These are phyloP conservation scores for Gambusia yucatana DNA, from an alignment of 2,797 vertebrate genomes.

Conservation along the genomic window DNA sequence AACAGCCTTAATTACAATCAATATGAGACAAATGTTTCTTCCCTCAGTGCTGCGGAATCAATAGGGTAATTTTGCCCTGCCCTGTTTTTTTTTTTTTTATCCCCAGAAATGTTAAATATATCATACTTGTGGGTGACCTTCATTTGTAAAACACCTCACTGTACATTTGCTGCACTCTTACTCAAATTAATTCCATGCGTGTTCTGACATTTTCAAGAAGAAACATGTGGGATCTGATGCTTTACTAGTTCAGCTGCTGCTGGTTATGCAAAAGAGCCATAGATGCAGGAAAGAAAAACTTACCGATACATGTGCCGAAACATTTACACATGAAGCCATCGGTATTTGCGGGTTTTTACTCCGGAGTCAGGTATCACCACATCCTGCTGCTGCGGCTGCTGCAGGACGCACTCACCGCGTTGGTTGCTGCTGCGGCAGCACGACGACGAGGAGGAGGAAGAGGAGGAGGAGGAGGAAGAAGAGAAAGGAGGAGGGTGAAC, in stretches of 20 bases:
- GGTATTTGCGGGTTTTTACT: slow-evolving; percentile 32
- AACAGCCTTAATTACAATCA: slow-evolving; percentile 23
- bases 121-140: slow-evolving; percentile 66
- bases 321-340: slow-evolving; percentile 51
- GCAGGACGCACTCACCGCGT: slow-evolving; percentile 28
- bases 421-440: slow-evolving; percentile 50
- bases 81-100: neutral
- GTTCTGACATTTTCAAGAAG: neutral
- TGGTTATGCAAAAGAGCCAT: slow-evolving; percentile 11
- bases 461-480: slow-evolving; percentile 31
- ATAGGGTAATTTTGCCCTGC: slow-evolving; percentile 8
- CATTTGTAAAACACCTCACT: slow-evolving; percentile 40
- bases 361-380: slow-evolving; percentile 18
- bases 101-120: slow-evolving; percentile 31
- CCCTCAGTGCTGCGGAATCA: slow-evolving; percentile 23
- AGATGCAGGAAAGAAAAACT: slow-evolving; percentile 55
- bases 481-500: slow-evolving; percentile 34
- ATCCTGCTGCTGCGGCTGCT: slow-evolving; percentile 35
- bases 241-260: slow-evolving; percentile 16
- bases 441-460: slow-evolving; percentile 68
- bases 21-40: slow-evolving; percentile 13
- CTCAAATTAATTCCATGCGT: neutral
- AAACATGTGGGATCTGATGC: neutral
- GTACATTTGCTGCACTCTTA: neutral
- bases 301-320: slow-evolving; percentile 64